Evolutionary conservation across 1,140 invertebrate genomes (phyloP).

Genomic region (Bombyx mori): ASM3026992v2 NC_085129.1:8580001-8580500

Average conservation of each 20-base stretch:
- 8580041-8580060: conserved; percentile 88
- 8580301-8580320: conserved; percentile 86
- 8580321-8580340: conserved; percentile 89
- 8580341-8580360: conserved; percentile 84
- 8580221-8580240: background rate
- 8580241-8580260: conserved; percentile 4
- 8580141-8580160: conserved; percentile 84
- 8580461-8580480: conserved; percentile 59
- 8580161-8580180: conserved; percentile 83
- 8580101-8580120: conserved; percentile 86
- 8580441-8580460: conserved; percentile 90
- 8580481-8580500: background rate
- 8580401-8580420: conserved; percentile 86
- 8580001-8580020: conserved; percentile 83
- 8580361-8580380: conserved; percentile 88
- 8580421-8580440: conserved; percentile 91
- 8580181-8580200: conserved; percentile 82
- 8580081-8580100: conserved; percentile 84
- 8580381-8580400: conserved; percentile 96
- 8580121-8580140: conserved; percentile 87
- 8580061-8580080: conserved; percentile 86
- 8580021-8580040: conserved; percentile 89
- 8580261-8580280: background rate
- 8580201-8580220: conserved; percentile 78
- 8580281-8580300: conserved; percentile 37